Evolutionary conservation across 2,888 invertebrate species (phyloP).

Genomic region (Hydraecia micacea): DNA sequence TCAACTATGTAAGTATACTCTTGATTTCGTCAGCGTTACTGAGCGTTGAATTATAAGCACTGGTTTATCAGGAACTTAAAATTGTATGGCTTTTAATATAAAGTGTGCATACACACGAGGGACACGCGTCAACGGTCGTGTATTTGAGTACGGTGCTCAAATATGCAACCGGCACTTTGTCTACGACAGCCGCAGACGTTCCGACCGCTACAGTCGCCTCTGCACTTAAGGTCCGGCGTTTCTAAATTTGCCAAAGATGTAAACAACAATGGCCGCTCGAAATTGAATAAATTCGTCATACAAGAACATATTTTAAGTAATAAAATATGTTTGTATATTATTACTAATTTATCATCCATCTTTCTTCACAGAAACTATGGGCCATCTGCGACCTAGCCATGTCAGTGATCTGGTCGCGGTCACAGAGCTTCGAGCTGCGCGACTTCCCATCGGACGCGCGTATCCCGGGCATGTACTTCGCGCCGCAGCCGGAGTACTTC

Average conservation of each 20-base stretch:
- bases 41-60: background rate
- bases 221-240: no score
- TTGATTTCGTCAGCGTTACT: background rate
- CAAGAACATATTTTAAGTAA: no score
- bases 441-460: constrained; percentile 96
- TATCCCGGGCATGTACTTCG: constrained; percentile 97
- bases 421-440: constrained; percentile 96
- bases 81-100: background rate
- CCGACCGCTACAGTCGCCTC: no score
- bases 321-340: no score
- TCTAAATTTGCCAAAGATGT: no score
- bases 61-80: background rate
- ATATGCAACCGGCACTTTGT: no score
- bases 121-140: no score
- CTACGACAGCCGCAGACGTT: no score
- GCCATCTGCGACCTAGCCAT: constrained; percentile 98
- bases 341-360: background rate
- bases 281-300: no score
- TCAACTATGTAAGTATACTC: constrained; percentile 93
- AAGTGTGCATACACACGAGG: no score
- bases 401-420: constrained; percentile 96
- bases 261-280: no score
- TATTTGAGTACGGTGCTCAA: no score
- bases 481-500: constrained; percentile 93
- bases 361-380: constrained; percentile 95